Conservation (phyloP, 2,797 vertebrate genomes). For the Alosa sapidissima region DNA sequence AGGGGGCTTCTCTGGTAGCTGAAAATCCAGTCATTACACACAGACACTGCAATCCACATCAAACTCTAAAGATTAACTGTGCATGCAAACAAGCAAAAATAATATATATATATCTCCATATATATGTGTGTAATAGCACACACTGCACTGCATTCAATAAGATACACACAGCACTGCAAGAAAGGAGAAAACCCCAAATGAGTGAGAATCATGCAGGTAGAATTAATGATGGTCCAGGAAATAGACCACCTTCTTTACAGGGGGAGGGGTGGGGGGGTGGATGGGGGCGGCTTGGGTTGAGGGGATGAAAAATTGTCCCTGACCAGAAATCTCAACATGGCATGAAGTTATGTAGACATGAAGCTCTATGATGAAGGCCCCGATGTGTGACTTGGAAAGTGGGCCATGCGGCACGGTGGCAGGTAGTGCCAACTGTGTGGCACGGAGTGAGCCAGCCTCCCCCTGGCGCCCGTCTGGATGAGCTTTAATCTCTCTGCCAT, state of each 20-base stretch:
- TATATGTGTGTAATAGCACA: constrained; percentile 7
- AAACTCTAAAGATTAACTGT: constrained; percentile 21
- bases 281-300: background rate
- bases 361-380: background rate
- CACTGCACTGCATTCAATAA: background rate
- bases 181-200: background rate
- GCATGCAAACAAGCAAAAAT: constrained; percentile 37
- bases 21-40: constrained; percentile 23
- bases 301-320: background rate
- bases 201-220: constrained; percentile 3
- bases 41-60: constrained; percentile 33
- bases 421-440: constrained; percentile 19
- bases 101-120: too few species aligned
- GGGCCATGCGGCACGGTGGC: background rate
- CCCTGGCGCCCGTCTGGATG: constrained; percentile 34
- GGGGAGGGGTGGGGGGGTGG: background rate
- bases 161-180: constrained; percentile 21
- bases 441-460: constrained; percentile 22
- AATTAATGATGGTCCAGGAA: background rate
- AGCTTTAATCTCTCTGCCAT: constrained; percentile 50
- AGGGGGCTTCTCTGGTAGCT: constrained; percentile 25
- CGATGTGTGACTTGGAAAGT: constrained; percentile 3
- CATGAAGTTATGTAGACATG: background rate
- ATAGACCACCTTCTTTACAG: background rate
- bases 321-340: background rate